Base-by-base conservation (phyloP, 2,888 invertebrate genomes). In the Neoaliturus tenellus region DNA sequence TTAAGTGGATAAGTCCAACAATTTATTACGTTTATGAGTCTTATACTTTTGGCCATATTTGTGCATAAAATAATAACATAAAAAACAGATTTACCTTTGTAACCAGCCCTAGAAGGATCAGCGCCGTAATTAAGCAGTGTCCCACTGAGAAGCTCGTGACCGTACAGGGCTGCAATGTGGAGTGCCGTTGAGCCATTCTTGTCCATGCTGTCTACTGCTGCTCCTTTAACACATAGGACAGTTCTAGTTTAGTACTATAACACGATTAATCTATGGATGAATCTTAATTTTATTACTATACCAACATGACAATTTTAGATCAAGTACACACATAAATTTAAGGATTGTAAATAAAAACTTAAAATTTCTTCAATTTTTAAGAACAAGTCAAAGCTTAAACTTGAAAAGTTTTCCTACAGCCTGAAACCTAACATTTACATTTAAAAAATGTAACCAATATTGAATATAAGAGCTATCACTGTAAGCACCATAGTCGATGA, bases 111-210 rank as follows among this genome's bases (percentile, higher is more conserved):
- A 35, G 89, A 89, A 2, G 92, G 91, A 88, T 92, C 91, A 12
- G 93, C 92, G 6, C 92, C 91, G 86, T 90, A 90, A 55, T 90
- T 89, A 67, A 93, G 88, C 62, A 93, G 89, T 3, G 92, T 92
- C 86, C 91, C 91, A 20, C 93, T 91, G 62, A 93, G 89, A 73
- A 93, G 89, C 87, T 93, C 93, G 86, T 93, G 93, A 0, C 93
- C 92, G 87, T 92, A 92, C 87, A 93, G 91, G n/a, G 94, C 93
- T 20, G 94, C 94, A 85, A 94, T 93, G 88, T 94, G 94, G 73
- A 94, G 89, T 14, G 94, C 92, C 0, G 94, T 93, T 87, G 93
- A 93, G 17, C 93, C 92, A 86, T 92, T 92, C 87, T 92, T 93
- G 89, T 94, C 94, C 78, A 90, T 89, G 71, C 91, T 91, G 88